Percentiles rank a stretch among this genome's conserved stretches.
These are phyloP conservation scores for Empis stercorea DNA, from an alignment of 2,888 invertebrate species.

Conservation along the genomic window DNA sequence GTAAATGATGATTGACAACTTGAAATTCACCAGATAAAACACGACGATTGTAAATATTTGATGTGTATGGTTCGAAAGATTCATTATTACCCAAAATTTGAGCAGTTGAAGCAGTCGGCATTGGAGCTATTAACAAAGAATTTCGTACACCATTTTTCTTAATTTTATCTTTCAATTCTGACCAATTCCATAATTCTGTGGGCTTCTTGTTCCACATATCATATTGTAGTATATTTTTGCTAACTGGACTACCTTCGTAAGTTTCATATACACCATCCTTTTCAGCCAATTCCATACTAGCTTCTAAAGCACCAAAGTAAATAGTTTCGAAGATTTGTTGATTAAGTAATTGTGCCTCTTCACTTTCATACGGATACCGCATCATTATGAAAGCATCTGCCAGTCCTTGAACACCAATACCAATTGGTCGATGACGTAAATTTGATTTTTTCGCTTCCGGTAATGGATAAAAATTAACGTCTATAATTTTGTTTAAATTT, in stretches of 20 bases:
- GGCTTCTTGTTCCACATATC: slow-evolving; percentile 95
- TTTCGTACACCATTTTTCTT: slow-evolving; percentile 82
- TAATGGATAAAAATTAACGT: slow-evolving; percentile 91
- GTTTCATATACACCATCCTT: slow-evolving; percentile 78
- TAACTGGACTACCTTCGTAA: slow-evolving; percentile 83
- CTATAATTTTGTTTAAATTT: slow-evolving; percentile 94
- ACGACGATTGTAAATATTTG: slow-evolving; percentile 87
- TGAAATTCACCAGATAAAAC: slow-evolving; percentile 94
- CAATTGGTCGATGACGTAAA: slow-evolving; percentile 70
- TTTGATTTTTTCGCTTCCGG: slow-evolving; percentile 81
- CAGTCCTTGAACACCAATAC: slow-evolving; percentile 93
- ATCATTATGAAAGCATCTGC: slow-evolving; percentile 94
- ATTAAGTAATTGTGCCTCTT: slow-evolving; percentile 73
- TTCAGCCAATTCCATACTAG: slow-evolving; percentile 87
- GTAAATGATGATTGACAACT: slow-evolving; percentile 90
- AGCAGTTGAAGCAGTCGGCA: slow-evolving; percentile 98
- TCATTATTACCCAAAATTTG: slow-evolving; percentile 99
- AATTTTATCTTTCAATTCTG: slow-evolving; percentile 66
- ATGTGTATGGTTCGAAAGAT: slow-evolving; percentile 95
- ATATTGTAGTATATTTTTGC: slow-evolving; percentile 89
- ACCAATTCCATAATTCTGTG: slow-evolving; percentile 84
- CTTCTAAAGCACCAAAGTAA: slow-evolving; percentile 92
- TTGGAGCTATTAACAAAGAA: slow-evolving; percentile 86
- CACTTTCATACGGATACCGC: slow-evolving; percentile 85
- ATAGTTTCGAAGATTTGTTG: slow-evolving; percentile 96